Evolutionary conservation across 2,888 invertebrate species (phyloP).

Genomic region (Drosophila maculinotata): DNA sequence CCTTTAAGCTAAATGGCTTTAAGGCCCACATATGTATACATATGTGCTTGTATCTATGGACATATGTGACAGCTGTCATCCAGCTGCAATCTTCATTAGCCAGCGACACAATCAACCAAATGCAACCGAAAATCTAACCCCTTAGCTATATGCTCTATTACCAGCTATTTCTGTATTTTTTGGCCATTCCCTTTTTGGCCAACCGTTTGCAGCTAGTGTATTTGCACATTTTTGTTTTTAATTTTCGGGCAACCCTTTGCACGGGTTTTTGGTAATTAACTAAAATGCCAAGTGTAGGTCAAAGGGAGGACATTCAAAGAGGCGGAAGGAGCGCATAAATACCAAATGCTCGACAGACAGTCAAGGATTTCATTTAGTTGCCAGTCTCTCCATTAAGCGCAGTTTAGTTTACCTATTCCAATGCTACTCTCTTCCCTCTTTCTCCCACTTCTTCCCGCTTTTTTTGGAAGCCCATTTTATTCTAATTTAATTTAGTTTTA

Average conservation of each 20-base stretch:
- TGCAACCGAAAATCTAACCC: constrained; percentile 45
- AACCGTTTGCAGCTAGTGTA: constrained; percentile 42
- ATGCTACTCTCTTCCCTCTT: neutral
- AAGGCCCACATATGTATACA: constrained; percentile 13
- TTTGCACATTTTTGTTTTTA: constrained; percentile 31
- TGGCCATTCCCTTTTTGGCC: constrained; percentile 21
- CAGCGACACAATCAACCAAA: constrained; percentile 68
- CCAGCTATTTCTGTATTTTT: constrained; percentile 4
- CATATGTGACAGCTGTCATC: constrained; percentile 36
- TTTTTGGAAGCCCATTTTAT: constrained; percentile 40
- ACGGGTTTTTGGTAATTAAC: constrained; percentile 69
- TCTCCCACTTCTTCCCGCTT: constrained; percentile 15
- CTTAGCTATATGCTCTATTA: neutral
- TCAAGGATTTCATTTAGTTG: constrained; percentile 63
- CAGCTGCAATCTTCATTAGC: constrained; percentile 70
- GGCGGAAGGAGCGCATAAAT: constrained; percentile 27
- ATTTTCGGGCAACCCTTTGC: constrained; percentile 34
- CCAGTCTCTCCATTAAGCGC: constrained; percentile 41
- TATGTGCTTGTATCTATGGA: too few species aligned
- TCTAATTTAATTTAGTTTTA: constrained; percentile 62
- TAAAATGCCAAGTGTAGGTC: constrained; percentile 65
- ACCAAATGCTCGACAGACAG: constrained; percentile 49
- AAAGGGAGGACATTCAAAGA: constrained; percentile 12
- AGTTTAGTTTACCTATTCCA: constrained; percentile 51
- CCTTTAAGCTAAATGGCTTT: constrained; percentile 26